Evolutionary conservation across 2,888 invertebrate genomes (phyloP).

Genomic region (Callinectes sapidus): DNA sequence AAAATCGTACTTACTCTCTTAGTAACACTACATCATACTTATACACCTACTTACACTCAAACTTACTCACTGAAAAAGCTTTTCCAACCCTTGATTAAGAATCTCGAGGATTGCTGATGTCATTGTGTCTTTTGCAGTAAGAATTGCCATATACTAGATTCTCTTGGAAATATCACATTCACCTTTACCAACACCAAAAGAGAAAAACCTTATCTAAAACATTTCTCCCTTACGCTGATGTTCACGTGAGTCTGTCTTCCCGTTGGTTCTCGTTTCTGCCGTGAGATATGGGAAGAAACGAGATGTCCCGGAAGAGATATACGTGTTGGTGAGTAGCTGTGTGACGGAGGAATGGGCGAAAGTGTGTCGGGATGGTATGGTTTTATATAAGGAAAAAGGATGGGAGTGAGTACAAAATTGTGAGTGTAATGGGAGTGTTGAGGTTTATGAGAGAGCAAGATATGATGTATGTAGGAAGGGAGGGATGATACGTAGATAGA

Average conservation of each 20-base stretch:
- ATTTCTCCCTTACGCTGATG: neutral
- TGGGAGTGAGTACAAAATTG: neutral
- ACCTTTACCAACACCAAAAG: neutral
- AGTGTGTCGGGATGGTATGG: neutral
- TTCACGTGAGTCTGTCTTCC: neutral
- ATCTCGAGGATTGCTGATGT: neutral
- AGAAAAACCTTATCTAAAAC: neutral
- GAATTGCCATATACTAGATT: neutral
- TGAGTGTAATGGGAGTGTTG: neutral
- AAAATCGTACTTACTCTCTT: too few species aligned
- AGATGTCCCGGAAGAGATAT: neutral
- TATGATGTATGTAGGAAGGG: neutral
- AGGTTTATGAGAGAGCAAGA: neutral
- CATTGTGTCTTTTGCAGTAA: neutral
- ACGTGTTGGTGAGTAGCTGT: neutral
- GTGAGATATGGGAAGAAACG: neutral
- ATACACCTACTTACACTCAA: too few species aligned
- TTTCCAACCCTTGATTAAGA: neutral
- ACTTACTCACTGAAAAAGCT: neutral
- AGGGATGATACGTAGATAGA: too few species aligned
- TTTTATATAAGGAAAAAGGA: neutral
- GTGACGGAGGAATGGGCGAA: neutral
- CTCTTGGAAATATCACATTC: neutral
- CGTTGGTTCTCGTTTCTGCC: neutral
- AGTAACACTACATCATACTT: too few species aligned